Evolutionary conservation across 2,888 invertebrate genomes (phyloP).

Genomic region (Lapara coniferarum): DNA sequence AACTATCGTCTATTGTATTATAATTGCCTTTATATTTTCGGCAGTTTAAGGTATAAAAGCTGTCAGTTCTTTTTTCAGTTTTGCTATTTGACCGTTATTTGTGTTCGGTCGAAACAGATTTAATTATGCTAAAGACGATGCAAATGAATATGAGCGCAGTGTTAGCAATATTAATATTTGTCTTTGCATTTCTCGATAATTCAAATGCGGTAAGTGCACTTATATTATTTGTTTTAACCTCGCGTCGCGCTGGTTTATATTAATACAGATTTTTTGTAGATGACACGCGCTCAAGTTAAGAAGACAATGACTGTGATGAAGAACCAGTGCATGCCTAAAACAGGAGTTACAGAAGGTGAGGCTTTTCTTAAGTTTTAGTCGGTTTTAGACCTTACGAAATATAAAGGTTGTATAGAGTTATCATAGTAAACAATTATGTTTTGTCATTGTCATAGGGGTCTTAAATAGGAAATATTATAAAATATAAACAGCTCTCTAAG

Average conservation of each 20-base stretch:
- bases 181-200: conserved; percentile 1
- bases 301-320: conserved; percentile 83
- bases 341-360: conserved; percentile 78
- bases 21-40: conserved; percentile 4
- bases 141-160: not conserved
- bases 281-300: conserved; percentile 82
- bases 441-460: no score
- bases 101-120: not conserved
- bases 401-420: no score
- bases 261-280: conserved; percentile 46
- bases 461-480: no score
- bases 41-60: conserved; percentile 13
- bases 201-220: conserved; percentile 8
- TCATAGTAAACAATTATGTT: no score
- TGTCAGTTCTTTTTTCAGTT: not conserved
- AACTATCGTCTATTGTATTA: not conserved
- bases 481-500: no score
- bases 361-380: not conserved
- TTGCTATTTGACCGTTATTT: not conserved
- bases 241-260: not conserved
- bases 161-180: conserved; percentile 1
- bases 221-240: not conserved
- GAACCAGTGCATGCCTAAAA: conserved; percentile 85
- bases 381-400: no score
- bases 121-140: not conserved